A percentile compares a stretch with the other conserved stretches of the same genome.
phyloP scores from a whole-genome alignment of 2,888 invertebrate species.

The Biston stratarius region DNA sequence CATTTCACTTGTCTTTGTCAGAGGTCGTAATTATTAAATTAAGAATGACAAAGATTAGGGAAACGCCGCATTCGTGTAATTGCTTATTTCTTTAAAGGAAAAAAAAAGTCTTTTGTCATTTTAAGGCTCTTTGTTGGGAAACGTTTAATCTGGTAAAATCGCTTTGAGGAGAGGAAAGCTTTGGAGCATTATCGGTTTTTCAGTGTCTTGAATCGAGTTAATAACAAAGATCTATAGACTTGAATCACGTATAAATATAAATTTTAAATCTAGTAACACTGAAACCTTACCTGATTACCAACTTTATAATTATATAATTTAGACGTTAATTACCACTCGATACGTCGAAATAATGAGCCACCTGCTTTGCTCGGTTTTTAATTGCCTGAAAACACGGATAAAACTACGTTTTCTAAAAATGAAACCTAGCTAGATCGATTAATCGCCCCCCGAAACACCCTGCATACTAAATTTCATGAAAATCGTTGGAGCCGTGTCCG shows the following conservation, averaged over 20 bases:
- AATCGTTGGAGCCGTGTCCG: too few relatives aligned
- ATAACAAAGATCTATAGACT: background rate
- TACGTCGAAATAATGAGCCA: too few relatives aligned
- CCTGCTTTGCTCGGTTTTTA: too few relatives aligned
- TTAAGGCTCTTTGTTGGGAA: slow-evolving; percentile 40
- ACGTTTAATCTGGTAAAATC: slow-evolving; percentile 37
- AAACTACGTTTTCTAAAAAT: too few relatives aligned
- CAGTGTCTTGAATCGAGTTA: slow-evolving; percentile 15
- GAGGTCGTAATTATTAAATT: slow-evolving; percentile 39
- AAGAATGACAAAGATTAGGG: slow-evolving; percentile 30
- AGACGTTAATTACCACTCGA: too few relatives aligned
- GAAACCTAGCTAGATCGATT: too few relatives aligned
- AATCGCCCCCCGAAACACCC: too few relatives aligned
- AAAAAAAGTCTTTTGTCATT: slow-evolving; percentile 44
- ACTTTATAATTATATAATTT: too few relatives aligned
- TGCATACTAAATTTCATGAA: too few relatives aligned
- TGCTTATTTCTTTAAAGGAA: slow-evolving; percentile 31
- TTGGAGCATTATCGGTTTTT: slow-evolving; percentile 25
- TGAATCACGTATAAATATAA: background rate
- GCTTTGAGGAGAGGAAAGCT: slow-evolving; percentile 31
- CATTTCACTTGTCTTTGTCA: slow-evolving; percentile 7
- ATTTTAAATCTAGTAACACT: too few relatives aligned
- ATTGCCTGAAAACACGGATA: too few relatives aligned
- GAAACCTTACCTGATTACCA: too few relatives aligned
- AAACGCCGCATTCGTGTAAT: slow-evolving; percentile 33